These are phyloP conservation scores for Labeo catla DNA, from an alignment of 2,113 vertebrate species.

Conservation along the genomic window DNA sequence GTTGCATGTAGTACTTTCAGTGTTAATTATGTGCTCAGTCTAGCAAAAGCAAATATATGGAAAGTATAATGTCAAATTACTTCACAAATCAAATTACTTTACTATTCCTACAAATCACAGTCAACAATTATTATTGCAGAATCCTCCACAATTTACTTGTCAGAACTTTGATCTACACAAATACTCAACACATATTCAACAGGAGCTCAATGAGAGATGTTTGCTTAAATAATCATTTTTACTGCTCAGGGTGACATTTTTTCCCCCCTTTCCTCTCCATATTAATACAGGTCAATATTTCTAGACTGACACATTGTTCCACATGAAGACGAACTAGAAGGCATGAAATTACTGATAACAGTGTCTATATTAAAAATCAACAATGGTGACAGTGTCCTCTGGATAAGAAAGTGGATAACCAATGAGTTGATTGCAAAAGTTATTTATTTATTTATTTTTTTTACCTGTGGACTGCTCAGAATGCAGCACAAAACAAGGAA, in stretches of 20 bases:
- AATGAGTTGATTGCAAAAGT: neutral
- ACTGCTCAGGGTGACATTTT: neutral
- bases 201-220: neutral
- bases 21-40: too few species aligned
- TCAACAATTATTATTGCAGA: neutral
- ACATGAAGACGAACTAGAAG: conserved; percentile 66
- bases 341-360: conserved; percentile 71
- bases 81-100: too few species aligned
- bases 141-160: neutral
- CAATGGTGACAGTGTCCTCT: conserved; percentile 30
- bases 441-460: neutral
- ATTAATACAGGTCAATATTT: conserved; percentile 69
- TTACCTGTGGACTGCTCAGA: neutral
- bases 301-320: conserved; percentile 63
- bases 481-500: neutral
- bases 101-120: neutral
- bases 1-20: too few species aligned
- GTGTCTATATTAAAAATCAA: conserved; percentile 58
- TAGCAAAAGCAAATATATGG: too few species aligned
- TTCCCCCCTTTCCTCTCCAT: conserved; percentile 52
- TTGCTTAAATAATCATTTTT: neutral
- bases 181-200: neutral
- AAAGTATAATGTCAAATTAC: too few species aligned
- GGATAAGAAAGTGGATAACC: neutral
- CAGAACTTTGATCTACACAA: neutral